These are phyloP conservation scores for Rhimphoctona megacephalus DNA, from an alignment of 2,888 invertebrate genomes.

Conservation along the genomic window DNA sequence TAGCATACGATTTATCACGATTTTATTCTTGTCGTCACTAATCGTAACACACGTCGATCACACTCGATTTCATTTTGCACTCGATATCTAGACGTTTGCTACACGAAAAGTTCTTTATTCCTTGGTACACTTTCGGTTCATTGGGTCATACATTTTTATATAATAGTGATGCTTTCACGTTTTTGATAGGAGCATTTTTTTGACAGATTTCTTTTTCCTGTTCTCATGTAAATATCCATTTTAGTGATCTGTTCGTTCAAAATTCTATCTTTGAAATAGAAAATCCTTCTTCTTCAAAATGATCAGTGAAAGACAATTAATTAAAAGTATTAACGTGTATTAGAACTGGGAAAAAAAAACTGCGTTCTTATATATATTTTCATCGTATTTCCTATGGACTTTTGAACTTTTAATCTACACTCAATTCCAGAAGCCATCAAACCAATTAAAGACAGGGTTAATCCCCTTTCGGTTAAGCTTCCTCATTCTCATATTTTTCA, in stretches of 20 bases:
- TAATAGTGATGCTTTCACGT: background rate
- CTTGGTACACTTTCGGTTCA: constrained; percentile 11
- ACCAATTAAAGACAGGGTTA: constrained; percentile 49
- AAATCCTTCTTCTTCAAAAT: background rate
- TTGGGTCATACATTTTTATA: constrained; percentile 47
- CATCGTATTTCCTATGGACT: background rate
- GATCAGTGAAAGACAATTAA: background rate
- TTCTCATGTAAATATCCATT: background rate
- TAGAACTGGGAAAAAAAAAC: background rate
- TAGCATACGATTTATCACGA: background rate
- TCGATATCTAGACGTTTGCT: constrained; percentile 41
- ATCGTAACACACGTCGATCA: constrained; percentile 49
- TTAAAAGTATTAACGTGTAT: background rate
- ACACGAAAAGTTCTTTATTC: constrained; percentile 40
- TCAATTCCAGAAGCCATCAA: constrained; percentile 50
- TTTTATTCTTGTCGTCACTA: background rate
- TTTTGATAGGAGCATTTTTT: background rate
- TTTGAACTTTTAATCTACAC: constrained; percentile 33
- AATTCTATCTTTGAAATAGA: background rate
- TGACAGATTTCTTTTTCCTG: background rate
- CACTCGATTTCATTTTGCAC: constrained; percentile 54
- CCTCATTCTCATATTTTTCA: constrained; percentile 24
- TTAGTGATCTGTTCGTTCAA: background rate
- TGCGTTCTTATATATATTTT: background rate
- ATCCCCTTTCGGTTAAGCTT: background rate